A percentile compares a stretch with the other conserved stretches of the same genome.
Evolutionary conservation across 2,113 vertebrate genomes (phyloP).

Genomic region (Triplophysa tibetana): DNA sequence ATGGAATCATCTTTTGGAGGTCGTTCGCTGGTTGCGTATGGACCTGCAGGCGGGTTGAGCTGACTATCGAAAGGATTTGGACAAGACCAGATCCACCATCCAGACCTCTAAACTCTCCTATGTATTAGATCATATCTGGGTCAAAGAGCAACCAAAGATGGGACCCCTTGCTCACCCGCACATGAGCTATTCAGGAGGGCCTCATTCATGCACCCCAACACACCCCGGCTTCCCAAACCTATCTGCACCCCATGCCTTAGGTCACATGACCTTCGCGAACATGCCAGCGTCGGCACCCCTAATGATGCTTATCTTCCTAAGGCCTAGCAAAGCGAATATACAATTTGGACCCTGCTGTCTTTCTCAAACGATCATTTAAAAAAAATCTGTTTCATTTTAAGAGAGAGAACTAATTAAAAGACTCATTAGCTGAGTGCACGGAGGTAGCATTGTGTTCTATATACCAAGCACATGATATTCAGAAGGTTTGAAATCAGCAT

Average conservation of each 20-base stretch:
- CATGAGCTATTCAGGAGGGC: slow-evolving; percentile 73
- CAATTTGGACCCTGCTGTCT: slow-evolving; percentile 17
- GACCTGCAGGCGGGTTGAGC: slow-evolving; percentile 48
- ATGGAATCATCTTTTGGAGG: slow-evolving; percentile 37
- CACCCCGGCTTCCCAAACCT: slow-evolving; percentile 47
- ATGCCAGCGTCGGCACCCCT: slow-evolving; percentile 56
- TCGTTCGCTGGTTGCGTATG: slow-evolving; percentile 12
- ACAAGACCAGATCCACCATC: slow-evolving; percentile 57
- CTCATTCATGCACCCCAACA: slow-evolving; percentile 63
- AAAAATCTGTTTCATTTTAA: slow-evolving; percentile 34
- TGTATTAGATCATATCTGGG: slow-evolving; percentile 84
- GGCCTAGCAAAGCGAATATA: slow-evolving; percentile 17
- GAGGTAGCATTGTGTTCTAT: slow-evolving; percentile 27
- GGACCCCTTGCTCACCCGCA: slow-evolving; percentile 66
- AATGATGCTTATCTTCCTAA: slow-evolving; percentile 40
- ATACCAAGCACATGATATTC: slow-evolving; percentile 8
- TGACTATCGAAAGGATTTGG: slow-evolving; percentile 59
- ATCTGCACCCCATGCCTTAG: slow-evolving; percentile 53
- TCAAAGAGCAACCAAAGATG: slow-evolving; percentile 81
- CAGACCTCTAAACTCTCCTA: slow-evolving; percentile 70
- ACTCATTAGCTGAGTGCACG: slow-evolving; percentile 25
- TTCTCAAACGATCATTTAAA: slow-evolving; percentile 29
- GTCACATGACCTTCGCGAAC: slow-evolving; percentile 54
- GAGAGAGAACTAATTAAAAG: slow-evolving; percentile 33
- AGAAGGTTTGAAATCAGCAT: background rate